Percentiles rank a stretch among this genome's conserved stretches.
phyloP scores from a whole-genome alignment of 2,888 invertebrate genomes.

The Caenorhabditis sinica region DNA sequence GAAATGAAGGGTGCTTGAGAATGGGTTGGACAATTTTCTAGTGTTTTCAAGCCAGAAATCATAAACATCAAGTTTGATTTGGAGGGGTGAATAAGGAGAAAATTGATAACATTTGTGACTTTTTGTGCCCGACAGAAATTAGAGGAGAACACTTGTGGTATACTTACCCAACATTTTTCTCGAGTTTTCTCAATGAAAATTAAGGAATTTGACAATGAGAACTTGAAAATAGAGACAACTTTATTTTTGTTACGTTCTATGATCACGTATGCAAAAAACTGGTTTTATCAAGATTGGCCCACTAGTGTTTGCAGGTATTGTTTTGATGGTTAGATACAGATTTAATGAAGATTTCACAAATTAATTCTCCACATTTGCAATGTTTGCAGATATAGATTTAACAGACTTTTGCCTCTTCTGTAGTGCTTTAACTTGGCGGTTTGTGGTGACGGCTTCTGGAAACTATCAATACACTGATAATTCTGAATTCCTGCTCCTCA shows the following conservation, averaged over 20 bases:
- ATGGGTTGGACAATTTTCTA: not conserved
- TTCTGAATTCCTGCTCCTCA: not conserved
- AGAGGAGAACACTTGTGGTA: not conserved
- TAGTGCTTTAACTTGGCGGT: not conserved
- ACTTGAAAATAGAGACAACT: not conserved
- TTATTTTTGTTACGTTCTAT: not conserved
- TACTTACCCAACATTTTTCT: conserved; percentile 1
- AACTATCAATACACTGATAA: not conserved
- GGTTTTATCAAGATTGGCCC: no score
- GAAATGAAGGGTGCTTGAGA: no score
- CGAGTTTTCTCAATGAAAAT: not conserved
- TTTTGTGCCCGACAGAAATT: not conserved
- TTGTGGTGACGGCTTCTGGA: not conserved
- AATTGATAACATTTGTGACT: conserved; percentile 14
- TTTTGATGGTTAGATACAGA: not conserved
- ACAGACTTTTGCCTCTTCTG: not conserved
- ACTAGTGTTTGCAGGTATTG: no score
- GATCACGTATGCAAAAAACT: not conserved
- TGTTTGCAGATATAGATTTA: not conserved
- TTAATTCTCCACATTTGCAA: conserved; percentile 1
- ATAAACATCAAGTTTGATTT: conserved; percentile 5
- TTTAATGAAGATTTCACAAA: not conserved
- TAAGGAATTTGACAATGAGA: not conserved
- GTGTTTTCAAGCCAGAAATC: not conserved
- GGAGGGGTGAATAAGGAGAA: not conserved